Evolutionary conservation across 2,888 invertebrate species (phyloP).

Genomic region (Strigamia maritima): DNA sequence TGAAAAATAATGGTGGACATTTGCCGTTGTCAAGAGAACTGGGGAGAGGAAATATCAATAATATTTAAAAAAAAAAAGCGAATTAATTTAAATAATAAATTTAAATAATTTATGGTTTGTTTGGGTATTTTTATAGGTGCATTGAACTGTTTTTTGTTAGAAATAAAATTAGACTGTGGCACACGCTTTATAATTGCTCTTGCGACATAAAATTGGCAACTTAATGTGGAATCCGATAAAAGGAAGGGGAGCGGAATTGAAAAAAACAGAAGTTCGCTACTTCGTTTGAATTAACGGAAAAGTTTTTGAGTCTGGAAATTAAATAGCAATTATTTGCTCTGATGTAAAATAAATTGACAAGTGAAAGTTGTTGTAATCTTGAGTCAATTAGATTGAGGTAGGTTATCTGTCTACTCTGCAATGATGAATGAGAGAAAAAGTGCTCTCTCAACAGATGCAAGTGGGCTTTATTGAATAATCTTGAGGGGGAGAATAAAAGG

Average conservation of each 20-base stretch:
- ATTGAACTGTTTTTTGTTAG: neutral
- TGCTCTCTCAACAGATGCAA: slow-evolving; percentile 14
- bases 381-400: slow-evolving; percentile 19
- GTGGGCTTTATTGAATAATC: slow-evolving; percentile 16
- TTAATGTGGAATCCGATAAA: slow-evolving; percentile 18
- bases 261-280: neutral
- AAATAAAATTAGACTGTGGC: neutral
- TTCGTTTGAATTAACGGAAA: neutral
- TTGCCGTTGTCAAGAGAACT: neutral
- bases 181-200: neutral
- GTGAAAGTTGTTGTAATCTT: slow-evolving; percentile 1
- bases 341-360: slow-evolving; percentile 15
- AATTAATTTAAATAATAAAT: neutral
- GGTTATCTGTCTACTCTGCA: neutral
- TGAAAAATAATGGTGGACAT: neutral
- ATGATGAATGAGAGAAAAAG: slow-evolving; percentile 23
- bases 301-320: neutral
- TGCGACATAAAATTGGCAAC: slow-evolving; percentile 6
- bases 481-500: neutral
- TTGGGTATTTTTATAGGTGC: neutral
- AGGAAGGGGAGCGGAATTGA: neutral
- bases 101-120: neutral
- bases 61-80: neutral
- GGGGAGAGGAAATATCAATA: neutral
- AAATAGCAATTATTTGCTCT: neutral